Evolutionary conservation across 2,888 invertebrate species (phyloP).

Genomic region (Archips crataeganus): DNA sequence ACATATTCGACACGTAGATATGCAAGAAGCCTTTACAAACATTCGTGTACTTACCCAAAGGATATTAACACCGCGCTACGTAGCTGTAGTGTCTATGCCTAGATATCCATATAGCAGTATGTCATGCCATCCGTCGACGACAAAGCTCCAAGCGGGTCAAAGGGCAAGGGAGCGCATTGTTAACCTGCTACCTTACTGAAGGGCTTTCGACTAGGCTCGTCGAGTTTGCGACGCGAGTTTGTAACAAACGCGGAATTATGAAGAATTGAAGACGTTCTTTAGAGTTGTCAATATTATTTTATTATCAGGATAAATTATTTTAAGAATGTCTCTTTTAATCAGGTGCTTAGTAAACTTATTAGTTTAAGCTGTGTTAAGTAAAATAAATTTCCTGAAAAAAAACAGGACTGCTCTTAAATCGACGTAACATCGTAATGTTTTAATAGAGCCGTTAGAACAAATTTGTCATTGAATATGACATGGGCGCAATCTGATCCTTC

Average conservation of each 20-base stretch:
- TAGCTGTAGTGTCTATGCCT: neutral
- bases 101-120: slow-evolving; percentile 54
- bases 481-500: neutral
- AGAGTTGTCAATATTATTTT: neutral
- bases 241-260: slow-evolving; percentile 4
- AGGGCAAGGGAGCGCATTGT: slow-evolving; percentile 80
- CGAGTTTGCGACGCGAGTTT: slow-evolving; percentile 21
- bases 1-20: no score
- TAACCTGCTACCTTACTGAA: slow-evolving; percentile 68
- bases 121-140: slow-evolving; percentile 76
- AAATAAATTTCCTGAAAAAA: no score
- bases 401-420: no score
- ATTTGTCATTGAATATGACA: neutral
- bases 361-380: no score
- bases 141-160: slow-evolving; percentile 80
- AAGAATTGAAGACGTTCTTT: slow-evolving; percentile 7
- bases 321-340: no score
- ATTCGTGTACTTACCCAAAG: neutral
- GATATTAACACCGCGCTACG: neutral
- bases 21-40: neutral
- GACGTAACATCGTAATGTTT: no score
- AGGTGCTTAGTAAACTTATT: neutral
- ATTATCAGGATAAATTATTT: neutral
- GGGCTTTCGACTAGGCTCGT: slow-evolving; percentile 36
- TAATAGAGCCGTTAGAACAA: neutral